Percentiles rank a stretch among this genome's conserved stretches.
phyloP scores from a whole-genome alignment of 2,113 vertebrate species.

The Scalopus aquaticus region DNA sequence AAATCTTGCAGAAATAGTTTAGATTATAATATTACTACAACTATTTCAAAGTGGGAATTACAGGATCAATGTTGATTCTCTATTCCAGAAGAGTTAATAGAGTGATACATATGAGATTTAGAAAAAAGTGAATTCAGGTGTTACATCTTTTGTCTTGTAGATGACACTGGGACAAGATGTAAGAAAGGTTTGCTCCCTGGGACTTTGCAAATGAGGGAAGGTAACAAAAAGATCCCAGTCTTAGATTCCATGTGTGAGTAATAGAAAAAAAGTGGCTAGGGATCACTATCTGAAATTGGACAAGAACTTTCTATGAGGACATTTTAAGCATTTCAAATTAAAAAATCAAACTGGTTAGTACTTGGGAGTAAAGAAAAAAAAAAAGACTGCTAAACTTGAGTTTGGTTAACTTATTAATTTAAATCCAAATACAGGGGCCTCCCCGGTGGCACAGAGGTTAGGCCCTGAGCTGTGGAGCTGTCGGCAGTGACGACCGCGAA shows the following conservation, averaged over 20 bases:
- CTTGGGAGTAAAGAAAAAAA: background rate
- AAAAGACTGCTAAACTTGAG: no score
- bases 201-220: background rate
- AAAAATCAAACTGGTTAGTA: background rate
- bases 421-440: no score
- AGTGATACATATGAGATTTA: background rate
- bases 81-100: background rate
- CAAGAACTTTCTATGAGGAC: background rate
- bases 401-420: no score
- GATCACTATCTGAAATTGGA: background rate
- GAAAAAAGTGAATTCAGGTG: background rate
- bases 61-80: background rate
- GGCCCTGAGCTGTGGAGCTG: no score
- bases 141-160: background rate
- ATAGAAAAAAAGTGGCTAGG: background rate
- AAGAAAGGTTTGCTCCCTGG: background rate
- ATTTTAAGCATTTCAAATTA: background rate
- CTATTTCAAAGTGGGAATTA: background rate
- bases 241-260: background rate
- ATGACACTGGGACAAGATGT: background rate
- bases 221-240: background rate
- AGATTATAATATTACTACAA: background rate
- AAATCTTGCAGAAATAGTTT: background rate
- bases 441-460: no score
- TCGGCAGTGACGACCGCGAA: no score